These are phyloP conservation scores for Neogobius melanostomus DNA, from an alignment of 2,113 vertebrate species.

Conservation along the genomic window DNA sequence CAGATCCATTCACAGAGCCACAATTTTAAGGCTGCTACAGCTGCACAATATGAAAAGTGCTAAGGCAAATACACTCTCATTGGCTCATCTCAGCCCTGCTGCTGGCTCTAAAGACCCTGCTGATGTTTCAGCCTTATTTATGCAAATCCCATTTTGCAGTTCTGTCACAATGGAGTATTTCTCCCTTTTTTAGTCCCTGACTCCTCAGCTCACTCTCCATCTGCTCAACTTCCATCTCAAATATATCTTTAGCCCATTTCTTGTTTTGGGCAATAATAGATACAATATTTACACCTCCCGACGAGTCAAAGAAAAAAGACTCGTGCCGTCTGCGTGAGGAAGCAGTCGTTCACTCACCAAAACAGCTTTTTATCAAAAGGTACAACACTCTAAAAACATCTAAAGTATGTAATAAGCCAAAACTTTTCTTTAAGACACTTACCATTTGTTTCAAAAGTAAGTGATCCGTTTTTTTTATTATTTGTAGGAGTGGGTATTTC, in stretches of 20 bases:
- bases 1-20: constrained; percentile 23
- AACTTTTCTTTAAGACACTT: neutral
- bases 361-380: constrained; percentile 1
- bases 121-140: constrained; percentile 77
- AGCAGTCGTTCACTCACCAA: neutral
- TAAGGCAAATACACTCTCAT: constrained; percentile 26
- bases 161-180: constrained; percentile 71
- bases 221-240: constrained; percentile 64
- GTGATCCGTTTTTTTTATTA: too few species aligned
- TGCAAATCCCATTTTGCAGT: constrained; percentile 80
- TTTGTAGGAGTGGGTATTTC: too few species aligned
- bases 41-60: constrained; percentile 13
- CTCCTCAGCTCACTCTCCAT: constrained; percentile 30
- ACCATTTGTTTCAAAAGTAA: too few species aligned
- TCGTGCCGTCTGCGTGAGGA: too few species aligned
- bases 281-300: constrained; percentile 48
- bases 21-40: constrained; percentile 18
- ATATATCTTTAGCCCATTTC: constrained; percentile 53
- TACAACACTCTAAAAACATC: constrained; percentile 3
- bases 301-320: neutral
- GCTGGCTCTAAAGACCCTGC: constrained; percentile 62
- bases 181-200: constrained; percentile 42
- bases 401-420: neutral
- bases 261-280: constrained; percentile 56
- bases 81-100: constrained; percentile 56